Evolutionary conservation across 2,888 invertebrate genomes (phyloP).

Genomic region (Marronus borbonicus): DNA sequence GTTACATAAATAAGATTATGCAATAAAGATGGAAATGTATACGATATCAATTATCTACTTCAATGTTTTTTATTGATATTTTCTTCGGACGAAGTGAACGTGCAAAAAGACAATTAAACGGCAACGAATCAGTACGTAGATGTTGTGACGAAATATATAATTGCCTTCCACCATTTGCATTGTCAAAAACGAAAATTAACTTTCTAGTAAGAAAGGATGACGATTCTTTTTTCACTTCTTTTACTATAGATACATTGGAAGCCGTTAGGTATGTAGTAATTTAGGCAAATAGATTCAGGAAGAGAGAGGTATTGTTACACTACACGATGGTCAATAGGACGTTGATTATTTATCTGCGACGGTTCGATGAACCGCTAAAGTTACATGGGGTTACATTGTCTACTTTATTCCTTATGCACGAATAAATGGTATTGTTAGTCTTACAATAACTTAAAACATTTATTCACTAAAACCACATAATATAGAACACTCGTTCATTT

Average conservation of each 20-base stretch:
- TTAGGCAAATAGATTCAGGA: slow-evolving; percentile 7
- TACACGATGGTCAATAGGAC: not conserved
- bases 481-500: too few species aligned
- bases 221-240: slow-evolving; percentile 1
- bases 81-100: slow-evolving; percentile 18
- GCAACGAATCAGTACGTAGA: not conserved
- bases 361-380: not conserved
- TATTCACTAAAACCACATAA: too few species aligned
- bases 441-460: too few species aligned
- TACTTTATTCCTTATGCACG: too few species aligned
- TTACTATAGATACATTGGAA: not conserved
- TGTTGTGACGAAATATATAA: slow-evolving; percentile 1
- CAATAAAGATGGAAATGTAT: too few species aligned
- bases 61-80: slow-evolving; percentile 10
- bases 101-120: not conserved
- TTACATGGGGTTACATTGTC: not conserved
- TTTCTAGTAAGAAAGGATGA: slow-evolving; percentile 22
- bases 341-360: slow-evolving; percentile 4
- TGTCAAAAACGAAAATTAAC: slow-evolving; percentile 29
- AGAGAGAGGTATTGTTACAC: slow-evolving; percentile 22
- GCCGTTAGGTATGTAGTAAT: not conserved
- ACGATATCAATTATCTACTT: too few species aligned
- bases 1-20: slow-evolving; percentile 1
- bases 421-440: too few species aligned
- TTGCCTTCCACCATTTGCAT: not conserved